These are phyloP conservation scores for Parauchenoglanis ngamensis DNA, from an alignment of 2,797 vertebrate genomes.

Conservation along the genomic window DNA sequence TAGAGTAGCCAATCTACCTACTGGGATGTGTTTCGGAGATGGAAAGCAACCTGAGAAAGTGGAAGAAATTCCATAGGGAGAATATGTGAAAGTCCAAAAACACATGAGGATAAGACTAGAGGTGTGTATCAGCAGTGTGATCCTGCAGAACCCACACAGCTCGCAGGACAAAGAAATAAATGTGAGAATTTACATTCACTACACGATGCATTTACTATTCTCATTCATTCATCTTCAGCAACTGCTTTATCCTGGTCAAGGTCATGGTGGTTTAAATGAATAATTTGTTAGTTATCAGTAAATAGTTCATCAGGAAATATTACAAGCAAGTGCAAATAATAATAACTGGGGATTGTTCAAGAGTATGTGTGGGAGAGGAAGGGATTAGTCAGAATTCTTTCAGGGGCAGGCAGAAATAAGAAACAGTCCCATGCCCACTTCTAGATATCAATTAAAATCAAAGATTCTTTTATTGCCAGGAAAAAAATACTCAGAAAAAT, in stretches of 20 bases:
- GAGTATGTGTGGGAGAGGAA: background rate
- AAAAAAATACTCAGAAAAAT: background rate
- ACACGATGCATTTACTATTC: background rate
- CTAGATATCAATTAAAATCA: background rate
- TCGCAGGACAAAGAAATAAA: background rate
- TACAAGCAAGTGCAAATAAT: background rate
- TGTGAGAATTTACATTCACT: background rate
- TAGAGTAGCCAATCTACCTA: background rate
- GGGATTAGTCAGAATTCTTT: background rate
- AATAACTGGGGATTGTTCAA: background rate
- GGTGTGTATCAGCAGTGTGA: background rate
- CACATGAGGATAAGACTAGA: background rate
- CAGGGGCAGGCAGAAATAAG: background rate
- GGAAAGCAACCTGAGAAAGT: background rate
- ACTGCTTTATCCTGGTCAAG: background rate
- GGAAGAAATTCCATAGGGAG: background rate
- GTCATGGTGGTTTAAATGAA: background rate
- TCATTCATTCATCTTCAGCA: background rate
- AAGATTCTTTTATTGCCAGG: background rate
- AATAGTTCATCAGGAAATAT: background rate
- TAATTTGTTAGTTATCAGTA: background rate
- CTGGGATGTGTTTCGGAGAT: background rate
- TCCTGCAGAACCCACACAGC: background rate
- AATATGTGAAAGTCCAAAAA: background rate
- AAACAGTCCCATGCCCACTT: background rate